phyloP scores from a whole-genome alignment of 2,797 vertebrate genomes.

The Enteromius argenteus region DNA sequence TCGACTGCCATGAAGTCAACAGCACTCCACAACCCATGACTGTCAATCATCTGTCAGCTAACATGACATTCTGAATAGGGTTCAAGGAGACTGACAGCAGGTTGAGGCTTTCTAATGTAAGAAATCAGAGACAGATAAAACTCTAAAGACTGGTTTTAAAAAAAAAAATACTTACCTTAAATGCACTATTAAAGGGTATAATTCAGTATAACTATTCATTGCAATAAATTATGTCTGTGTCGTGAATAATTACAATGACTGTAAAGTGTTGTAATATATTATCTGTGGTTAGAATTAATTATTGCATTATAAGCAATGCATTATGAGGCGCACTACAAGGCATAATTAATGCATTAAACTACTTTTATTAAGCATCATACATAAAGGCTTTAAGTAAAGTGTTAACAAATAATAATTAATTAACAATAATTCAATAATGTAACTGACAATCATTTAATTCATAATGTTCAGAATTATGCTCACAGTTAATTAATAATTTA shows the following conservation, averaged over 20 bases:
- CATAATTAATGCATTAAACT: background rate
- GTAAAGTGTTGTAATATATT: background rate
- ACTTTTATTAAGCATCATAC: background rate
- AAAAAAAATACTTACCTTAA: background rate
- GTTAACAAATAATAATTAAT: background rate
- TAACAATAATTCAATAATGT: background rate
- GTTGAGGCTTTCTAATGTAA: constrained; percentile 3
- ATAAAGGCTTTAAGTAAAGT: background rate
- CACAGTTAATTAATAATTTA: background rate
- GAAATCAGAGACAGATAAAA: background rate
- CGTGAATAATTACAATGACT: background rate
- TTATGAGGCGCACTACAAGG: background rate
- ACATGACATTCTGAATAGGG: constrained; percentile 8
- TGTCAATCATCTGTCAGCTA: constrained; percentile 33
- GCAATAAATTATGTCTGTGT: background rate
- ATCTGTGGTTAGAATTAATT: background rate
- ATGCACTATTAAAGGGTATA: background rate
- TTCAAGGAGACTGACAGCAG: background rate
- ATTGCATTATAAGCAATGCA: background rate
- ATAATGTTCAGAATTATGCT: background rate
- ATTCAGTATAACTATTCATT: background rate
- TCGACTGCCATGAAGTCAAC: constrained; percentile 8
- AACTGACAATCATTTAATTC: background rate
- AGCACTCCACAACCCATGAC: background rate
- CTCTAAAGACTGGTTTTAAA: background rate